phyloP scores from a whole-genome alignment of 2,888 invertebrate genomes.

The Magallana nippona region DNA sequence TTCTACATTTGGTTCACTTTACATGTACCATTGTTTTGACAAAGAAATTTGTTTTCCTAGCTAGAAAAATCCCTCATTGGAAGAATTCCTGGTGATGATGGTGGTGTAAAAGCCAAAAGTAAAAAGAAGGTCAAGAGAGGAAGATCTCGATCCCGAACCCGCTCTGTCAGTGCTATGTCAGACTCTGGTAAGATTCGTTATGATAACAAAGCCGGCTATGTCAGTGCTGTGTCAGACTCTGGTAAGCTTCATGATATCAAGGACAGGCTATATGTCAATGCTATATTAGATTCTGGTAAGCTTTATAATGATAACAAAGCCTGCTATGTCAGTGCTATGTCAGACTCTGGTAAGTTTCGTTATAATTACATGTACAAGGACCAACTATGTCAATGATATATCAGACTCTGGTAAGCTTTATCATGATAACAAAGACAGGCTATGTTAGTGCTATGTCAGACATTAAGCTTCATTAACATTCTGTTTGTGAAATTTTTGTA shows the following conservation, averaged over 20 bases:
- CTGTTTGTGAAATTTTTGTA: neutral
- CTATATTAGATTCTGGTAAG: constrained; percentile 59
- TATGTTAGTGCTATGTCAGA: constrained; percentile 60
- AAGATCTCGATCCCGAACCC: constrained; percentile 40
- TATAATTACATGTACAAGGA: constrained; percentile 31
- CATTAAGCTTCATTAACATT: constrained; percentile 36
- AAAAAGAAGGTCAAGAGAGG: constrained; percentile 57
- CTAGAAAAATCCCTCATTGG: constrained; percentile 70
- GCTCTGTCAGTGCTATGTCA: constrained; percentile 63
- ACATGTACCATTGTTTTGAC: neutral
- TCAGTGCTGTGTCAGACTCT: constrained; percentile 62
- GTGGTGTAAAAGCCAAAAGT: constrained; percentile 56
- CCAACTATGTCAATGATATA: constrained; percentile 34
- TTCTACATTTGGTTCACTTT: too few relatives aligned
- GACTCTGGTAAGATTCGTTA: constrained; percentile 53
- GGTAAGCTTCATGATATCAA: constrained; percentile 42
- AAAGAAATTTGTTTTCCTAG: constrained; percentile 53
- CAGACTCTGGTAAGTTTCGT: constrained; percentile 55
- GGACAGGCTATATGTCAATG: constrained; percentile 53
- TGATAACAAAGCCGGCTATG: constrained; percentile 46
- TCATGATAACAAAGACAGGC: constrained; percentile 23
- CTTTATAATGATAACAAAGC: neutral
- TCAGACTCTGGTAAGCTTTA: constrained; percentile 47
- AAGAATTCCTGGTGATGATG: constrained; percentile 65
- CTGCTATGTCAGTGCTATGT: constrained; percentile 61